A percentile compares a stretch with the other conserved stretches of the same genome.
Conservation (phyloP, 2,797 vertebrate genomes). For the Anomalospiza imberbis region DNA sequence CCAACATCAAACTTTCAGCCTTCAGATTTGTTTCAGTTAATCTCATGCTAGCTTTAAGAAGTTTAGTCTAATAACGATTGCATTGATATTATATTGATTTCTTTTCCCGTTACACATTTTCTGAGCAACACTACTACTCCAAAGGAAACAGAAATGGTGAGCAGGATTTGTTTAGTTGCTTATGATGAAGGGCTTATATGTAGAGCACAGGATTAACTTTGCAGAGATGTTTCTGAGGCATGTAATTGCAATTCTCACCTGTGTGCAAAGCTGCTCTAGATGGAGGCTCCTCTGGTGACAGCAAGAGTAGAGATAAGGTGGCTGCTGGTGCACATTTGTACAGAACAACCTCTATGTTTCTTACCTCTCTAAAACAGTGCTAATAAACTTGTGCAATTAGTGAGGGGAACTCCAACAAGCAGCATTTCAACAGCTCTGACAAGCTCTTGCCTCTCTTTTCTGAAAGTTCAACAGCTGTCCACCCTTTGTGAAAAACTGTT, state of each 20-base stretch:
- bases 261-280: background rate
- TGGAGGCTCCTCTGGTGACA: background rate
- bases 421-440: background rate
- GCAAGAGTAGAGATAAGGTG: background rate
- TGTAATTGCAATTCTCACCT: background rate
- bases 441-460: background rate
- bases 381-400: background rate
- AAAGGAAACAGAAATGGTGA: background rate
- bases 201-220: background rate
- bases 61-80: background rate
- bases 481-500: background rate
- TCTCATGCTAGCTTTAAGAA: constrained; percentile 63
- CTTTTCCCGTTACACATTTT: background rate
- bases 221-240: background rate
- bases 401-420: background rate
- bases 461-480: background rate
- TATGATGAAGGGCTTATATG: background rate
- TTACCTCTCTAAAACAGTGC: background rate
- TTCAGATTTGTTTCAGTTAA: constrained; percentile 52
- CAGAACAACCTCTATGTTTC: background rate
- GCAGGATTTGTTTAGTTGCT: background rate
- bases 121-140: background rate
- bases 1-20: constrained; percentile 37
- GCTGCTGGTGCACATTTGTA: background rate
- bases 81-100: background rate